phyloP scores from a whole-genome alignment of 2,888 invertebrate genomes.

The Drosophila mettleri region DNA sequence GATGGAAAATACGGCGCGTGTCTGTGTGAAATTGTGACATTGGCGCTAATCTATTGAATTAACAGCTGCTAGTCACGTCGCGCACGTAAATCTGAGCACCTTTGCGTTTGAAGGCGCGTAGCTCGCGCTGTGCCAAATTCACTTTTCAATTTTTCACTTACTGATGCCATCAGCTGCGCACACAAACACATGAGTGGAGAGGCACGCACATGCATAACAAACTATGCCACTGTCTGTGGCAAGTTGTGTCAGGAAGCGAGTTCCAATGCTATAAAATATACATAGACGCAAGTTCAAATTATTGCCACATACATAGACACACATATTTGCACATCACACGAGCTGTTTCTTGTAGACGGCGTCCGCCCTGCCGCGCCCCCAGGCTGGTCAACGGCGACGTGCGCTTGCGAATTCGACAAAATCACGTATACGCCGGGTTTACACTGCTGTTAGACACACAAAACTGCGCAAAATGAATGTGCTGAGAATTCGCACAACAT shows the following conservation, averaged over 20 bases:
- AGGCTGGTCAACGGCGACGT: slow-evolving; percentile 51
- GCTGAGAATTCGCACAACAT: slow-evolving; percentile 66
- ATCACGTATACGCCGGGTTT: slow-evolving; percentile 76
- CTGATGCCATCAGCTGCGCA: slow-evolving; percentile 44
- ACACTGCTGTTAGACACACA: slow-evolving; percentile 72
- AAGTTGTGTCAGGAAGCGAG: slow-evolving; percentile 70
- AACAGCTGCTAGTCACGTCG: slow-evolving; percentile 78
- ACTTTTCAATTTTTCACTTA: slow-evolving; percentile 81
- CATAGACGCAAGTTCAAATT: slow-evolving; percentile 52
- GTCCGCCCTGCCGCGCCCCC: not conserved
- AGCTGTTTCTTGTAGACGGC: not conserved
- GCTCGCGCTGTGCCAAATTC: slow-evolving; percentile 50
- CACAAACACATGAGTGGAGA: slow-evolving; percentile 7
- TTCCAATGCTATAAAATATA: slow-evolving; percentile 53
- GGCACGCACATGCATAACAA: slow-evolving; percentile 72
- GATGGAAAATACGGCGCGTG: slow-evolving; percentile 36
- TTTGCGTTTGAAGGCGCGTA: slow-evolving; percentile 16
- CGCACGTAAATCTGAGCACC: slow-evolving; percentile 75
- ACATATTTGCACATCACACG: slow-evolving; percentile 47
- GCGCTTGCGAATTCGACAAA: slow-evolving; percentile 76
- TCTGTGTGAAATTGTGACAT: slow-evolving; percentile 70
- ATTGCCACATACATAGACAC: slow-evolving; percentile 41
- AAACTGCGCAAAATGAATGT: slow-evolving; percentile 63
- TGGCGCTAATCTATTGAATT: slow-evolving; percentile 78
- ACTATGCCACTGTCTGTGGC: slow-evolving; percentile 61